Percentiles rank a stretch among this genome's conserved stretches.
These are phyloP conservation scores for Paralichthys olivaceus DNA, from an alignment of 2,113 vertebrate genomes.

Conservation along the genomic window DNA sequence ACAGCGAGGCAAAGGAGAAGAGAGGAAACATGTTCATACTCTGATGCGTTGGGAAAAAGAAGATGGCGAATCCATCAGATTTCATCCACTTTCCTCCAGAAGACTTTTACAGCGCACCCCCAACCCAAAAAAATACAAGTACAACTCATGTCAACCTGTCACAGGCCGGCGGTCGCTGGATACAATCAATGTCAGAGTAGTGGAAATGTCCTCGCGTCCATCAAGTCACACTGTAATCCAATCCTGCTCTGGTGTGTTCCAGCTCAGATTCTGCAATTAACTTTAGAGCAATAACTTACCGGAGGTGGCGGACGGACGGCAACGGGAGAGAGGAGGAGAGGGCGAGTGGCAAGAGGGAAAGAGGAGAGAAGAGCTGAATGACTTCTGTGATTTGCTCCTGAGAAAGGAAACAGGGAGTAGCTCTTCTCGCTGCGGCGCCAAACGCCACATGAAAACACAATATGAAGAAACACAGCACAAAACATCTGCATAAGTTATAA, in stretches of 20 bases:
- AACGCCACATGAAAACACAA: too few species aligned
- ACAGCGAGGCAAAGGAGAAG: not conserved
- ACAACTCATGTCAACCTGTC: constrained; percentile 21
- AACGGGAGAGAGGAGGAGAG: not conserved
- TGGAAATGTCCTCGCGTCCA: constrained; percentile 53
- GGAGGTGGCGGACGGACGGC: not conserved
- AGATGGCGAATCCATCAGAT: not conserved
- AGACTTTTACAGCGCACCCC: constrained; percentile 3
- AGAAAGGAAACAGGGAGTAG: constrained; percentile 6
- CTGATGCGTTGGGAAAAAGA: not conserved
- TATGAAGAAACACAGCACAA: too few species aligned
- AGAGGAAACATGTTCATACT: not conserved
- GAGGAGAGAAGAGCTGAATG: not conserved
- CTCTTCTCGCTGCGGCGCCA: too few species aligned
- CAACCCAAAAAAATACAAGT: constrained; percentile 27
- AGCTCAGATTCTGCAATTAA: constrained; percentile 38
- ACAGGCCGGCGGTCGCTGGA: constrained; percentile 8
- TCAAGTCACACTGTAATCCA: constrained; percentile 59
- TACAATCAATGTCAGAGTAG: constrained; percentile 49
- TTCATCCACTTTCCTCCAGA: not conserved
- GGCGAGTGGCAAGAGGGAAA: not conserved
- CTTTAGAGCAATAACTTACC: constrained; percentile 53
- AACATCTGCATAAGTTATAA: not conserved
- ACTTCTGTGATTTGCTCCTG: not conserved
- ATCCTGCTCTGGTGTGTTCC: constrained; percentile 34